These are phyloP conservation scores for Drosophila saltans DNA, from an alignment of 1,140 invertebrate species.

Conservation along the genomic window DNA sequence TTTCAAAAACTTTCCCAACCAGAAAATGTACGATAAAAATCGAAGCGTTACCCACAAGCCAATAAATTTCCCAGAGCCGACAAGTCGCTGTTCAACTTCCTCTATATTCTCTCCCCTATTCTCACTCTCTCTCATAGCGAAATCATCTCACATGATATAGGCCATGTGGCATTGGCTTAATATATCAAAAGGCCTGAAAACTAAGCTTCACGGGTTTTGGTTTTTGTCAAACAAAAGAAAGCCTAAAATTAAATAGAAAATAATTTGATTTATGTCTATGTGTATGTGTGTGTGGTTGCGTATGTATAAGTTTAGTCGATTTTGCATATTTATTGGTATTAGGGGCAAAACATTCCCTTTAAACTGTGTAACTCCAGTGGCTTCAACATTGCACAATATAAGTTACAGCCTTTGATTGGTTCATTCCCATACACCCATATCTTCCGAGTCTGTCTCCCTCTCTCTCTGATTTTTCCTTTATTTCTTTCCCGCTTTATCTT, in stretches of 20 bases:
- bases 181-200: slow-evolving; percentile 37
- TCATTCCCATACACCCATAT: slow-evolving; percentile 11
- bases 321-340: slow-evolving; percentile 41
- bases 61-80: slow-evolving; percentile 31
- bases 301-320: slow-evolving; percentile 31
- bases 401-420: slow-evolving; percentile 24
- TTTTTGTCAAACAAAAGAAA: slow-evolving; percentile 47
- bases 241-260: slow-evolving; percentile 66
- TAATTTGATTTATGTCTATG: slow-evolving; percentile 65
- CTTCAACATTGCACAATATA: slow-evolving; percentile 5
- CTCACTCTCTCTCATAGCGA: neutral
- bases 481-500: slow-evolving; percentile 7
- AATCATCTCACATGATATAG: slow-evolving; percentile 37
- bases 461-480: neutral
- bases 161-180: slow-evolving; percentile 49
- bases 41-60: slow-evolving; percentile 18
- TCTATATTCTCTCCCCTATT: neutral
- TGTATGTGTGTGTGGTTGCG: slow-evolving; percentile 10
- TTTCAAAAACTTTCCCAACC: slow-evolving; percentile 22
- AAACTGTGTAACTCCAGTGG: slow-evolving; percentile 9
- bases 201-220: slow-evolving; percentile 59
- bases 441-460: neutral
- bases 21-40: slow-evolving; percentile 36
- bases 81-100: neutral
- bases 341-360: neutral